Percentiles rank a stretch among this genome's conserved stretches.
Conservation (phyloP, 2,113 vertebrate species). For the Zeus faber region DNA sequence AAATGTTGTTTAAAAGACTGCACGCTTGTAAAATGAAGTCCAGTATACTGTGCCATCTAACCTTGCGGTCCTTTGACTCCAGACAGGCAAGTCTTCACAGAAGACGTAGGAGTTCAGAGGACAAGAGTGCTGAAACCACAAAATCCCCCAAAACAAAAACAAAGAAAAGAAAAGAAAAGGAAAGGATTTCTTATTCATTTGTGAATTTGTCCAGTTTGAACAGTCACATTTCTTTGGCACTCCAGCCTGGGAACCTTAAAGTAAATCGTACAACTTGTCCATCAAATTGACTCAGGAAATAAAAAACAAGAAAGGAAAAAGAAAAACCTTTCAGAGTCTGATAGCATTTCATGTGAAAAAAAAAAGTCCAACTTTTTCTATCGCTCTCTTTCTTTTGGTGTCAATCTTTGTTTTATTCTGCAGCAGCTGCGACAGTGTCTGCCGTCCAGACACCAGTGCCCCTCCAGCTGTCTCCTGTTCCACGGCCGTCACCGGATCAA, state of each 20-base stretch:
- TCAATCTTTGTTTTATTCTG: no score
- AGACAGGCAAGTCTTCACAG: conserved; percentile 88
- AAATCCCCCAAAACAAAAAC: conserved; percentile 45
- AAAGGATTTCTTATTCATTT: neutral
- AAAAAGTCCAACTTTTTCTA: no score
- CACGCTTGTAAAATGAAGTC: conserved; percentile 78
- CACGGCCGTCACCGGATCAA: no score
- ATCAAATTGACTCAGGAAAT: conserved; percentile 5
- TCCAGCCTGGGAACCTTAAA: neutral
- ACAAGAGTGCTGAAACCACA: conserved; percentile 41
- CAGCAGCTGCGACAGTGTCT: no score
- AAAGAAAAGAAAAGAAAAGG: neutral
- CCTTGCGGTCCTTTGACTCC: conserved; percentile 51
- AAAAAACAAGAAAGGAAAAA: no score
- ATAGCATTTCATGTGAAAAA: no score
- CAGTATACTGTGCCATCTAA: conserved; percentile 62
- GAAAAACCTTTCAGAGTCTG: no score
- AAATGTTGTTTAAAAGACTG: conserved; percentile 80
- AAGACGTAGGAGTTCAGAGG: conserved; percentile 77
- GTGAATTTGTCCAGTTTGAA: neutral
- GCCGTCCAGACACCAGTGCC: no score
- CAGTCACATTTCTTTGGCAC: neutral
- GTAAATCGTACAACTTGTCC: neutral
- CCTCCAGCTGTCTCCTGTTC: no score
- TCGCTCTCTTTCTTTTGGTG: no score